These are phyloP conservation scores for Oncorhynchus mykiss DNA, from an alignment of 2,113 vertebrate species.

Conservation along the genomic window DNA sequence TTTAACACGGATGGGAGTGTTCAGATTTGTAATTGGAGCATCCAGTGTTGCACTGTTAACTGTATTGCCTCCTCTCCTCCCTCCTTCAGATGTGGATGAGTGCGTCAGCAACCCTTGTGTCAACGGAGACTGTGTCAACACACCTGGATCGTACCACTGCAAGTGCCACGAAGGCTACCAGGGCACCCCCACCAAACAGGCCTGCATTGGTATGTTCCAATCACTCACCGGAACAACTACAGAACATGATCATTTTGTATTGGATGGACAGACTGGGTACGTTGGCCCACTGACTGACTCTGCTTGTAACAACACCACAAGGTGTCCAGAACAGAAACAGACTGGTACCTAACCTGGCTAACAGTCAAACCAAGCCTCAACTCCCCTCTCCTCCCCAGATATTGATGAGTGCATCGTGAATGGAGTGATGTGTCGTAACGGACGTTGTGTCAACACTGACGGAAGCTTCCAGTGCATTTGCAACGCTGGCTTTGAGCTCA, in stretches of 20 bases:
- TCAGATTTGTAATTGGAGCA: too few relatives aligned
- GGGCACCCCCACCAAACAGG: conserved; percentile 92
- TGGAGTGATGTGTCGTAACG: conserved; percentile 94
- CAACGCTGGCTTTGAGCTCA: conserved; percentile 96
- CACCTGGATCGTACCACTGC: conserved; percentile 95
- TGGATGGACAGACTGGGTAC: not conserved
- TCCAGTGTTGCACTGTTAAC: too few relatives aligned
- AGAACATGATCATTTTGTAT: not conserved
- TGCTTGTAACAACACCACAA: not conserved
- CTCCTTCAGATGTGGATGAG: conserved; percentile 87
- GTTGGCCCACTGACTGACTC: not conserved
- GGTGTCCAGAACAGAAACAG: not conserved
- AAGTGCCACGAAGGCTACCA: conserved; percentile 96
- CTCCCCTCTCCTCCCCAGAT: conserved; percentile 66
- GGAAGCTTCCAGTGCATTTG: conserved; percentile 99
- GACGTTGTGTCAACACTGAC: conserved; percentile 97
- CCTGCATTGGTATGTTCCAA: conserved; percentile 84
- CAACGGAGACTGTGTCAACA: conserved; percentile 96
- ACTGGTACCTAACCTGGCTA: not conserved
- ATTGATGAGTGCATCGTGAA: conserved; percentile 98
- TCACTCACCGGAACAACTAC: not conserved
- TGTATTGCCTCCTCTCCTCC: not conserved
- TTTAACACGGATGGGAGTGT: too few relatives aligned
- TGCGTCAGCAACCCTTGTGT: conserved; percentile 94
- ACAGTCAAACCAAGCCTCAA: not conserved